Percentiles rank a stretch among this genome's conserved stretches.
phyloP scores from a whole-genome alignment of 2,113 vertebrate species.

The Pollachius pollachius region DNA sequence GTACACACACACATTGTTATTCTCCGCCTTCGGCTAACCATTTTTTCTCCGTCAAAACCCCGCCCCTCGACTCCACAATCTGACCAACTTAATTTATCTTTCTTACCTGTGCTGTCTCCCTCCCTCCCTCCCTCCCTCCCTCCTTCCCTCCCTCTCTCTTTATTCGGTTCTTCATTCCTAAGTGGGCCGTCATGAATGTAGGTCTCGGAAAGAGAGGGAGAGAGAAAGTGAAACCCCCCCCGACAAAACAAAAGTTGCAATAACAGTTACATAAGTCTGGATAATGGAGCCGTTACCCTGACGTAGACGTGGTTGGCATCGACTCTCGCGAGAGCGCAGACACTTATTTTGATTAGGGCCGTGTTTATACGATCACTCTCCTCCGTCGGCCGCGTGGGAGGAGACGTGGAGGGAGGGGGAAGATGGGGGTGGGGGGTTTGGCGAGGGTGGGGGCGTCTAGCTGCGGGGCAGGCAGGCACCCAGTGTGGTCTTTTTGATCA shows the following conservation, averaged over 20 bases:
- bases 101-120: too few relatives aligned
- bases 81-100: too few relatives aligned
- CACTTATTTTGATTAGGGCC: conserved; percentile 75
- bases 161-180: conserved; percentile 21
- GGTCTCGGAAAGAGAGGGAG: conserved; percentile 35
- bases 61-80: too few relatives aligned
- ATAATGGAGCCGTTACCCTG: conserved; percentile 59
- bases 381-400: conserved; percentile 50
- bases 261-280: conserved; percentile 57
- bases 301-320: conserved; percentile 63
- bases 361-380: conserved; percentile 71
- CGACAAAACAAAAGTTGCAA: not conserved
- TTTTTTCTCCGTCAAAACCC: too few relatives aligned
- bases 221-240: conserved; percentile 1
- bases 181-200: conserved; percentile 54
- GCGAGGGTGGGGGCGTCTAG: conserved; percentile 21
- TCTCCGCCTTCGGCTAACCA: too few relatives aligned
- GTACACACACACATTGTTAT: not conserved
- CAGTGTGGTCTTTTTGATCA: conserved; percentile 71
- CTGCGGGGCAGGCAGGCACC: conserved; percentile 1
- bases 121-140: not conserved
- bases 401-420: conserved; percentile 2
- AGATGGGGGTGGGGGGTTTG: conserved; percentile 38
- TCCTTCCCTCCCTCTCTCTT: conserved; percentile 3
- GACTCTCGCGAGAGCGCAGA: conserved; percentile 64